A percentile compares a stretch with the other conserved stretches of the same genome.
Conservation (phyloP, 2,797 vertebrate genomes). For the Taeniopygia guttata region DNA sequence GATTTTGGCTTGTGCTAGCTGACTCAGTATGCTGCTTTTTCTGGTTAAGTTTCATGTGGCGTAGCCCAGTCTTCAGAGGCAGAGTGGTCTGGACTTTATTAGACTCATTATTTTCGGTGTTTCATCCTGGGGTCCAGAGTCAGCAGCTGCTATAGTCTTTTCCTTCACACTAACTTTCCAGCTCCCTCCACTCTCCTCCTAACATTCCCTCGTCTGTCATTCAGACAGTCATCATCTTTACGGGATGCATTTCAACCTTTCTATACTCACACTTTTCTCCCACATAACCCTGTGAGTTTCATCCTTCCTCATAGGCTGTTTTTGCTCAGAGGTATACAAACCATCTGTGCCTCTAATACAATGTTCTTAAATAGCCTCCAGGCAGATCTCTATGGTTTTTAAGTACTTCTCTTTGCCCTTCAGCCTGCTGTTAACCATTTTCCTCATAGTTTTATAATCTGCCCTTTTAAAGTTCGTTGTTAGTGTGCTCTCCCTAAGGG, state of each 20-base stretch:
- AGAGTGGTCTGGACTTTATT: not conserved
- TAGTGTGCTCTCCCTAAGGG: conserved; percentile 45
- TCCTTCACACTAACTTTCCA: not conserved
- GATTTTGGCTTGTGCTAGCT: not conserved
- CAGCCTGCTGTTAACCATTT: conserved; percentile 79
- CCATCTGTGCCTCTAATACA: conserved; percentile 79
- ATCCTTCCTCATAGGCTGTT: conserved; percentile 65
- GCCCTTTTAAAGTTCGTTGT: conserved; percentile 61
- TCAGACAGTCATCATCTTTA: not conserved
- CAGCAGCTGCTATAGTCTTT: not conserved
- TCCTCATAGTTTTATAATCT: conserved; percentile 75
- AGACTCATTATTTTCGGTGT: not conserved
- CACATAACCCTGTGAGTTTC: conserved; percentile 69
- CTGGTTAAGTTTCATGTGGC: not conserved
- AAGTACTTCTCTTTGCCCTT: conserved; percentile 77
- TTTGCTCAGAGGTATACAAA: conserved; percentile 76
- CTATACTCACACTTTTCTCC: conserved; percentile 68
- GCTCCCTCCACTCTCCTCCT: not conserved
- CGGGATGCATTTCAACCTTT: conserved; percentile 58
- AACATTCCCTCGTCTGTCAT: not conserved
- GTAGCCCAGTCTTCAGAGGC: not conserved
- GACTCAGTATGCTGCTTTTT: not conserved
- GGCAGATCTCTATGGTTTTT: conserved; percentile 75
- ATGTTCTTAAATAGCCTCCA: conserved; percentile 78
- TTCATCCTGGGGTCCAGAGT: not conserved